Evolutionary conservation across 2,113 vertebrate genomes (phyloP), one percentile per base, ranked within the genome.

Genomic region (Gila orcuttii): DNA sequence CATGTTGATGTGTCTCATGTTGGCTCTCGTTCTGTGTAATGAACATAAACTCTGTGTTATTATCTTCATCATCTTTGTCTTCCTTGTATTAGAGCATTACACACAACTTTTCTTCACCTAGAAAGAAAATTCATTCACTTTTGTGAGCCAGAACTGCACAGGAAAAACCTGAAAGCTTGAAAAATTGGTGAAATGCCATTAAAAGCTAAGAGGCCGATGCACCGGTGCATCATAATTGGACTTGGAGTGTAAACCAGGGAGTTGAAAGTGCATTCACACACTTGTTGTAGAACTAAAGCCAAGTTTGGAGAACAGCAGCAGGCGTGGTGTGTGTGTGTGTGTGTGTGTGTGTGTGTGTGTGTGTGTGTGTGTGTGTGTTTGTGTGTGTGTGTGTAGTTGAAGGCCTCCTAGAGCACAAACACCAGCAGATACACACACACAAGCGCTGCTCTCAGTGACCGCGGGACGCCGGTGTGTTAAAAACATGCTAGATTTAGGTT

Each of bases 401-500:
- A 42, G 42, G 42, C 42, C 42, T 42, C 42, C 42, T 8, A 42
- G 42, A 42, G 42, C 42, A 42, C 42, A 42, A 8, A 42, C 42
- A 42, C 8, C 39, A 42, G 39, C 39, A 8, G 39, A 42, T 42
- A 42, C 42, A 42, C 42, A 36, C 33, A 42, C 39, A 42, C 7
- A 42, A 42, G 42, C 9, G 42, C 8, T 42, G 42, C 42, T 42
- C 42, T 42, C 42, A 42, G 8, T 2, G 42, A 42, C 9, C 8
- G 42, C 0, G 8, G 42, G 42, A 42, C 0, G 83, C 69, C 68
- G n/a, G 50, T 60, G 78, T 47, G 86, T 87, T 74, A 79, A 88
- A 85, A 88, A 85, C 73, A 88, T 59, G 28, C 12, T 73, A 77
- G 82, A 87, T 89, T 87, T 74, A 82, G 75, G 36, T 66, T 36